Percentiles rank a stretch among this genome's conserved stretches.
These are phyloP conservation scores for Brachionus rubens DNA, from an alignment of 1,140 invertebrate genomes.

Conservation along the genomic window DNA sequence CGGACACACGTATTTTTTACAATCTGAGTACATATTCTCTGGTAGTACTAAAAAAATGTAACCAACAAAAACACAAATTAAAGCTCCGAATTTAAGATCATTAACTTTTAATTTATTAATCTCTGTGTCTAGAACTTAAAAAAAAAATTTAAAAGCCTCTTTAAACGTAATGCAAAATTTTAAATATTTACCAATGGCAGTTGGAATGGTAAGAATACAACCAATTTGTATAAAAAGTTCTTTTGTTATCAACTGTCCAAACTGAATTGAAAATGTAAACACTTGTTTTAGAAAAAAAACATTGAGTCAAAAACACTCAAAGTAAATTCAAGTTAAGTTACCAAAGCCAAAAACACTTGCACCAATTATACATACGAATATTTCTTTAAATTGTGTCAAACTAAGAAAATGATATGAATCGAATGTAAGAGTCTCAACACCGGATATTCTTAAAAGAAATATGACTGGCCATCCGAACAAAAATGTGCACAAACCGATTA, in stretches of 20 bases:
- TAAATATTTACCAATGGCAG: neutral
- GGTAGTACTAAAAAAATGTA: slow-evolving; percentile 21
- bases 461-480: slow-evolving; percentile 32
- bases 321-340: neutral
- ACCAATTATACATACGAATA: slow-evolving; percentile 25
- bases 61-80: slow-evolving; percentile 21
- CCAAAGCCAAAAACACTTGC: slow-evolving; percentile 32
- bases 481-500: slow-evolving; percentile 34
- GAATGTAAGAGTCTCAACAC: slow-evolving; percentile 11
- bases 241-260: neutral
- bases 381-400: slow-evolving; percentile 20
- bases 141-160: neutral
- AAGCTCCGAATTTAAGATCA: slow-evolving; percentile 28
- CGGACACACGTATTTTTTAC: slow-evolving; percentile 1
- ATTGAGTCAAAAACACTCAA: neutral
- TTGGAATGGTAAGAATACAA: neutral
- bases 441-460: slow-evolving; percentile 4
- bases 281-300: neutral
- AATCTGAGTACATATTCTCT: slow-evolving; percentile 34
- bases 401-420: slow-evolving; percentile 11
- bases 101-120: neutral
- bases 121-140: slow-evolving; percentile 16
- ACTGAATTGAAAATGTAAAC: slow-evolving; percentile 1
- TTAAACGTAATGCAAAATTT: neutral
- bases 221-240: slow-evolving; percentile 37